phyloP scores from a whole-genome alignment of 2,113 vertebrate genomes.

The Cryptomyrus ogoouensis region DNA sequence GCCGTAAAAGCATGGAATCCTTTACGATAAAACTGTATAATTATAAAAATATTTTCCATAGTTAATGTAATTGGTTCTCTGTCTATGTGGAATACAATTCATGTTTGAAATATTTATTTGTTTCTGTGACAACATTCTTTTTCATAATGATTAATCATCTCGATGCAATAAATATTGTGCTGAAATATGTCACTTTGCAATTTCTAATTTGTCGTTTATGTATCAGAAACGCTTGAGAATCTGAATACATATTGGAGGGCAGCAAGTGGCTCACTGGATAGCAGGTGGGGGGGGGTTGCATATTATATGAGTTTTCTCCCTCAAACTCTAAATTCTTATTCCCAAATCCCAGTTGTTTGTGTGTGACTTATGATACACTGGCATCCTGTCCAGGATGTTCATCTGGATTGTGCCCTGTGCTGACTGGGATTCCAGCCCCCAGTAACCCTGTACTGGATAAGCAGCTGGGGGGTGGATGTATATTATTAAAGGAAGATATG shows the following conservation, averaged over 20 bases:
- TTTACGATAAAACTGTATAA: neutral
- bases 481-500: neutral
- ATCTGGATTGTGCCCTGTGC: neutral
- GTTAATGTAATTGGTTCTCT: constrained; percentile 1
- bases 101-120: constrained; percentile 6
- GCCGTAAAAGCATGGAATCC: neutral
- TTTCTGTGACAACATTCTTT: constrained; percentile 8
- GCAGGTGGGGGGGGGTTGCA: neutral
- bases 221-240: constrained; percentile 1
- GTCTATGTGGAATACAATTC: constrained; percentile 17
- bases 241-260: neutral
- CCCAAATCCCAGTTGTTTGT: neutral
- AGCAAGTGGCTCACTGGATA: neutral
- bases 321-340: neutral
- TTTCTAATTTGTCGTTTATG: neutral
- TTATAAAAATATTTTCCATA: neutral
- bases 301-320: neutral
- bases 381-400: neutral
- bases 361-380: neutral
- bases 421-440: neutral
- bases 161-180: neutral
- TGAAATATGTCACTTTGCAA: constrained; percentile 1
- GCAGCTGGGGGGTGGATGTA: neutral
- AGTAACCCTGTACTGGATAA: neutral
- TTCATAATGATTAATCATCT: constrained; percentile 19